phyloP scores from a whole-genome alignment of 2,888 invertebrate species.

The Antheraea yamamai region DNA sequence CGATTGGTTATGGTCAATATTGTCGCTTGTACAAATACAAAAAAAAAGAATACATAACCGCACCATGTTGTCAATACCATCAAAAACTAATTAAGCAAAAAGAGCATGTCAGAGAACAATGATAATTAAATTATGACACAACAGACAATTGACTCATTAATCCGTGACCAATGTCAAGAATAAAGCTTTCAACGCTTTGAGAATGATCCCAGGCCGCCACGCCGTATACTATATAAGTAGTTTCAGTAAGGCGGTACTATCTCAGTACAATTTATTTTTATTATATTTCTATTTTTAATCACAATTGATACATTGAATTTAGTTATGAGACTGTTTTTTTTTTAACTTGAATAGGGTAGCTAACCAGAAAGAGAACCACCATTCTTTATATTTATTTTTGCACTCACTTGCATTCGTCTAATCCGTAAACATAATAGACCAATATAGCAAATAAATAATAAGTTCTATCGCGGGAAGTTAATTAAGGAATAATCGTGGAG shows the following conservation, averaged over 20 bases:
- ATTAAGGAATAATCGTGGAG: too few species aligned
- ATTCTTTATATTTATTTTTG: too few species aligned
- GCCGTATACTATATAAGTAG: slow-evolving; percentile 2
- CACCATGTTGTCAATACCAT: not conserved
- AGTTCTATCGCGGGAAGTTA: too few species aligned
- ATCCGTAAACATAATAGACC: too few species aligned
- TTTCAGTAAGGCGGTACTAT: slow-evolving; percentile 5
- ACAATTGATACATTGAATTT: not conserved
- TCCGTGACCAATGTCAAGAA: slow-evolving; percentile 57
- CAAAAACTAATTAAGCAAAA: slow-evolving; percentile 16
- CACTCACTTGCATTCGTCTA: too few species aligned
- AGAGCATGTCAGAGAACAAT: slow-evolving; percentile 17
- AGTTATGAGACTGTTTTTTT: too few species aligned
- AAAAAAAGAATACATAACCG: not conserved
- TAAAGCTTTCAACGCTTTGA: slow-evolving; percentile 33
- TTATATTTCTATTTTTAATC: not conserved
- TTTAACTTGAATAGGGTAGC: too few species aligned
- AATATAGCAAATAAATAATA: too few species aligned
- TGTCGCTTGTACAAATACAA: not conserved
- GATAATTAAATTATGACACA: slow-evolving; percentile 14
- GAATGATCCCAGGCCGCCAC: slow-evolving; percentile 33
- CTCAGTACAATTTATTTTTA: not conserved
- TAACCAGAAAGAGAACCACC: too few species aligned
- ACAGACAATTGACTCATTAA: slow-evolving; percentile 41
- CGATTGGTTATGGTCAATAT: not conserved